A percentile compares a stretch with the other conserved stretches of the same genome.
phyloP scores from a whole-genome alignment of 2,113 vertebrate genomes.

The Colaptes auratus region DNA sequence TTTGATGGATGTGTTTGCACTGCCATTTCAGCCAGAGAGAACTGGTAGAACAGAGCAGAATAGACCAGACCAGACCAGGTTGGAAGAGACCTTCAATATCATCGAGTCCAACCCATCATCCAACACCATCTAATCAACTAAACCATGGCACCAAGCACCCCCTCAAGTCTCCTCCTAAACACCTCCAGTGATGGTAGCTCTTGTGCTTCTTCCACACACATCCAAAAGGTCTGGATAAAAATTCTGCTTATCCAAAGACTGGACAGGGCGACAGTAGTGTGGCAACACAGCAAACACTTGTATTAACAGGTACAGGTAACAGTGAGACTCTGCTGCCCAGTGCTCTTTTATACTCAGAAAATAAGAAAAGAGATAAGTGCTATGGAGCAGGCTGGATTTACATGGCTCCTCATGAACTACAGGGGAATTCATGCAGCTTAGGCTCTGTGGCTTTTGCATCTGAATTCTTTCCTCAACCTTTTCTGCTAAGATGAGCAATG shows the following conservation, averaged over 20 bases:
- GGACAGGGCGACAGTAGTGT: background rate
- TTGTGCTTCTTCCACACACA: background rate
- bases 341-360: background rate
- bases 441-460: background rate
- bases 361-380: background rate
- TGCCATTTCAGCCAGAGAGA: background rate
- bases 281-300: background rate
- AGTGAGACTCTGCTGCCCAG: background rate
- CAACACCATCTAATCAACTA: too few relatives aligned
- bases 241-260: background rate
- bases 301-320: background rate
- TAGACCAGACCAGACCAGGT: too few relatives aligned
- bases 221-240: background rate
- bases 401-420: background rate
- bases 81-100: too few relatives aligned
- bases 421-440: background rate
- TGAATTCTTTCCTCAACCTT: background rate
- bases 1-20: background rate
- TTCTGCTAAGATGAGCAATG: background rate
- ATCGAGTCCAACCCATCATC: too few relatives aligned
- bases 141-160: too few relatives aligned
- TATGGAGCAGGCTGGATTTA: background rate
- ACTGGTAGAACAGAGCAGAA: background rate
- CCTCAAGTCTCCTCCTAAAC: too few relatives aligned
- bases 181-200: background rate